A percentile compares a stretch with the other conserved stretches of the same genome.
These are phyloP conservation scores for Mus spretus DNA, from an alignment of 2,797 vertebrate genomes.

Conservation along the genomic window DNA sequence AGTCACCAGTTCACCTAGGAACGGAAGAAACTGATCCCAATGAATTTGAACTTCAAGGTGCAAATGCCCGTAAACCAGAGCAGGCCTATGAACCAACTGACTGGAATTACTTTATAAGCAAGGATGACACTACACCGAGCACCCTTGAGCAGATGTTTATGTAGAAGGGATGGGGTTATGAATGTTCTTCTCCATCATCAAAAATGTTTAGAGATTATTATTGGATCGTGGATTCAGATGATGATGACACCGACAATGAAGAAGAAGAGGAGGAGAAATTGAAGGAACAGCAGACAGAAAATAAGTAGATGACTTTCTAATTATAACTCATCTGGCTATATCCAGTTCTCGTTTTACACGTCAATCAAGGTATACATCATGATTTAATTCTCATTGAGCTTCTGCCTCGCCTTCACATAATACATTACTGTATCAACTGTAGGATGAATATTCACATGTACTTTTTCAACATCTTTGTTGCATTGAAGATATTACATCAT, in stretches of 20 bases:
- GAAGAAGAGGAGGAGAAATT: neutral
- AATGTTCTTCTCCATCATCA: constrained; percentile 59
- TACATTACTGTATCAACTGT: neutral
- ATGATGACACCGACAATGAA: neutral
- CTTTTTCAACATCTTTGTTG: constrained; percentile 20
- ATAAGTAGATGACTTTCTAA: neutral
- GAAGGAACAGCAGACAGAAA: neutral
- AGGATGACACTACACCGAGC: constrained; percentile 34
- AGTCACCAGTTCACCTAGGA: constrained; percentile 65
- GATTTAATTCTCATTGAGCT: constrained; percentile 43
- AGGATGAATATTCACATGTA: constrained; percentile 15
- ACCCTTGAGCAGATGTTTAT: constrained; percentile 52
- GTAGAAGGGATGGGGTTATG: constrained; percentile 57
- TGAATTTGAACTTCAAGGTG: neutral
- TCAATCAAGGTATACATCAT: constrained; percentile 18
- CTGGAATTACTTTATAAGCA: constrained; percentile 70
- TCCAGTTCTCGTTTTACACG: constrained; percentile 29
- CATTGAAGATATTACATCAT: neutral
- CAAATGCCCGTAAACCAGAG: neutral
- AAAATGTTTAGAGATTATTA: neutral
- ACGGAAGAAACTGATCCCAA: constrained; percentile 76
- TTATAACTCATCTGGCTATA: neutral
- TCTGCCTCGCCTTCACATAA: constrained; percentile 10
- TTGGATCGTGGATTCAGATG: neutral
- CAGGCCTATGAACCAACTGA: constrained; percentile 52